Evolutionary conservation across 2,113 vertebrate species (phyloP).

Genomic region (Picathartes gymnocephalus): DNA sequence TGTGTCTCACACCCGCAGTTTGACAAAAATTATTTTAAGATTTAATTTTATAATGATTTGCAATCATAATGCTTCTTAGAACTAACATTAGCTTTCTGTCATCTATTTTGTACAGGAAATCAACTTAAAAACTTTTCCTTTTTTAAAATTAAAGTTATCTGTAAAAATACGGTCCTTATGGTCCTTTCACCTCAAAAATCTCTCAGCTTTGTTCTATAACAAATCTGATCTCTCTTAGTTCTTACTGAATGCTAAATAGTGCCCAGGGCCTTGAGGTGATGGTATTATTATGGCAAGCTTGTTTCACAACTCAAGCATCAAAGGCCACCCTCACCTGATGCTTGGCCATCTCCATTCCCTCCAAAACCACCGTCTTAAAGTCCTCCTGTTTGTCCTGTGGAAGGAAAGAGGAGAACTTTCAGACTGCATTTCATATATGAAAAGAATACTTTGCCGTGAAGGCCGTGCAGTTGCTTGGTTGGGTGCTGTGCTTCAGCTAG

Average conservation of each 20-base stretch:
- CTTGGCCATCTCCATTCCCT: conserved; percentile 78
- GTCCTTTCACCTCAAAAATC: not conserved
- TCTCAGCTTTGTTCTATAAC: not conserved
- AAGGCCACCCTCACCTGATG: conserved; percentile 77
- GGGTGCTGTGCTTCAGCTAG: not conserved
- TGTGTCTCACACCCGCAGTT: not conserved
- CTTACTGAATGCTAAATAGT: conserved; percentile 26
- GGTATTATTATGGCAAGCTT: conserved; percentile 21
- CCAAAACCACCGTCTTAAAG: conserved; percentile 77
- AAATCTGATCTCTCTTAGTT: not conserved
- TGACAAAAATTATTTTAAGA: not conserved
- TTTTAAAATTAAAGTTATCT: not conserved
- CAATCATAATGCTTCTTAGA: not conserved
- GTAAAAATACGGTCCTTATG: not conserved
- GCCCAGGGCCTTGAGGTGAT: conserved; percentile 30
- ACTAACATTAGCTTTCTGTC: not conserved
- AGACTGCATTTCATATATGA: conserved; percentile 62
- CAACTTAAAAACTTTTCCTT: not conserved
- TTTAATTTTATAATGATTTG: not conserved
- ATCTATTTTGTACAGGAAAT: not conserved
- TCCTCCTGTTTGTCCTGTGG: conserved; percentile 78
- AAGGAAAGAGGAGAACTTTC: conserved; percentile 78
- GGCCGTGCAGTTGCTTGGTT: conserved; percentile 45
- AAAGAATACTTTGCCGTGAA: conserved; percentile 56
- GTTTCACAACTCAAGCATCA: conserved; percentile 69